phyloP scores from a whole-genome alignment of 2,888 invertebrate genomes.

The Drosophila antonietae region DNA sequence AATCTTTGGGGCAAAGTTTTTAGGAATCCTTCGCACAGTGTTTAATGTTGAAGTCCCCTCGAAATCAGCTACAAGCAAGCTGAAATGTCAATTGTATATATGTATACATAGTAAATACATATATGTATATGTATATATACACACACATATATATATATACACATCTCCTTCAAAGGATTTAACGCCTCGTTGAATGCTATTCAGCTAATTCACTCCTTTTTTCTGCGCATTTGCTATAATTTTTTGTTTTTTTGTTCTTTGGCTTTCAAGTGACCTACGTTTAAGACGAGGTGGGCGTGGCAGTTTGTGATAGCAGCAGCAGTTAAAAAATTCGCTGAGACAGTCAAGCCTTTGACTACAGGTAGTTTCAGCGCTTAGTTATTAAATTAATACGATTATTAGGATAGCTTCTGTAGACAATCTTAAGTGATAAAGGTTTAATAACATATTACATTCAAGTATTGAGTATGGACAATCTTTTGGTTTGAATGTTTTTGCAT shows the following conservation, averaged over 20 bases:
- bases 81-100: not conserved
- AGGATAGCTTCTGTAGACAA: too few species aligned
- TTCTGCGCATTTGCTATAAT: constrained; percentile 39
- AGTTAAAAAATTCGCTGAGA: constrained; percentile 7
- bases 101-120: not conserved
- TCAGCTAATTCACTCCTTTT: constrained; percentile 69
- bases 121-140: too few species aligned
- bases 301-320: not conserved
- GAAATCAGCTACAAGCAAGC: not conserved
- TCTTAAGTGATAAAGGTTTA: too few species aligned
- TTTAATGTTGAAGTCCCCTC: constrained; percentile 8
- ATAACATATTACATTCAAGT: too few species aligned
- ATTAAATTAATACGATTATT: too few species aligned
- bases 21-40: constrained; percentile 23
- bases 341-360: constrained; percentile 8
- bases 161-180: constrained; percentile 45
- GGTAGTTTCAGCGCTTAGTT: constrained; percentile 1
- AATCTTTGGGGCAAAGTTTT: constrained; percentile 7
- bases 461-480: too few species aligned
- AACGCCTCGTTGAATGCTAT: constrained; percentile 70
- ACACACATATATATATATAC: not conserved
- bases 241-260: constrained; percentile 9
- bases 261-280: constrained; percentile 14
- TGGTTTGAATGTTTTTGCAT: too few species aligned
- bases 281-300: constrained; percentile 11